phyloP scores from a whole-genome alignment of 2,113 vertebrate genomes.

The Panurus biarmicus region DNA sequence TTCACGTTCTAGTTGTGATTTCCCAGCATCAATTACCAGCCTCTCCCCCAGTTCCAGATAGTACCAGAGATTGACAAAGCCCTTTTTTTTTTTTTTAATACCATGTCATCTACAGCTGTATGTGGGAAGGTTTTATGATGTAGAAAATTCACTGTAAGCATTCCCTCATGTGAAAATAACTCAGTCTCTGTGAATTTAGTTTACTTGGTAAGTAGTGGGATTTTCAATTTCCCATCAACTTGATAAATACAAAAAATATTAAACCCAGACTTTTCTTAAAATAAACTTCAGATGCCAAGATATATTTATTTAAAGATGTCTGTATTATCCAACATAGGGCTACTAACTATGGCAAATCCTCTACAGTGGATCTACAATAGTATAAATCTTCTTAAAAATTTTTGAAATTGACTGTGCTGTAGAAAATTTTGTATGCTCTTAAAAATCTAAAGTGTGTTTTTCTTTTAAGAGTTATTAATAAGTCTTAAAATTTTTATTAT shows the following conservation, averaged over 20 bases:
- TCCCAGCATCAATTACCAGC: background rate
- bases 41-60: background rate
- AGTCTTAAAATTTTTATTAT: background rate
- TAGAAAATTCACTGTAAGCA: background rate
- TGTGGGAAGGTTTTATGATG: background rate
- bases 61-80: background rate
- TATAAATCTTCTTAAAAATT: background rate
- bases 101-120: background rate
- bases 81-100: background rate
- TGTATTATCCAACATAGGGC: background rate
- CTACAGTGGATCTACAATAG: background rate
- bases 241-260: background rate
- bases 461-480: background rate
- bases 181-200: background rate
- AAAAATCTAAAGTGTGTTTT: background rate
- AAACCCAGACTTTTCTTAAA: background rate
- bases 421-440: background rate
- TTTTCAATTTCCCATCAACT: background rate
- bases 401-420: background rate
- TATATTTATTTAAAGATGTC: background rate
- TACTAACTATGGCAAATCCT: background rate
- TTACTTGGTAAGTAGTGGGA: background rate
- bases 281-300: background rate
- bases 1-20: background rate
- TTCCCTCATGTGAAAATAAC: background rate